Conservation (phyloP, 1,140 invertebrate genomes). For the Drosophila ananassae region DNA sequence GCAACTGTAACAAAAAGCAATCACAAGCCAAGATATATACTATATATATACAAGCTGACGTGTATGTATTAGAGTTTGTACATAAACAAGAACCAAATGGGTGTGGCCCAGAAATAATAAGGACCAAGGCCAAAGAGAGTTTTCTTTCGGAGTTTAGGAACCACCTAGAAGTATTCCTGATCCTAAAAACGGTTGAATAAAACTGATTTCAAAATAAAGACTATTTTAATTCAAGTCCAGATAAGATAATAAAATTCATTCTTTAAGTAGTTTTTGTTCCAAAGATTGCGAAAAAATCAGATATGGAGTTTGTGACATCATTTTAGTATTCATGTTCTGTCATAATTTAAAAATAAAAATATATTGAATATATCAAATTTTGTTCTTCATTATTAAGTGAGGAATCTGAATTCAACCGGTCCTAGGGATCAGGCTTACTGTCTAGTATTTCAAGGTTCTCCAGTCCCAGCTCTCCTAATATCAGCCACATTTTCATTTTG, state of each 20-base stretch:
- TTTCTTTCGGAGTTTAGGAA: background rate
- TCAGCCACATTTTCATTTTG: constrained; percentile 30
- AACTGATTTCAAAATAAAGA: too few relatives aligned
- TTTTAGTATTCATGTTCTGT: background rate
- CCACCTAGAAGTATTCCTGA: background rate
- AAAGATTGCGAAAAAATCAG: background rate
- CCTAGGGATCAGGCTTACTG: background rate
- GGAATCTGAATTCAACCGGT: background rate
- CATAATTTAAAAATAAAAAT: background rate
- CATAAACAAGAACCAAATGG: constrained; percentile 29
- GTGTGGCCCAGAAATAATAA: background rate
- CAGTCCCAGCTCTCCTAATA: constrained; percentile 22
- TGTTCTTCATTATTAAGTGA: background rate
- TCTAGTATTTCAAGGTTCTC: background rate
- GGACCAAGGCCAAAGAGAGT: constrained; percentile 1
- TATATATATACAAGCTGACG: constrained; percentile 53
- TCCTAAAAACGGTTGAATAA: background rate
- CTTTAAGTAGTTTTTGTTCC: background rate
- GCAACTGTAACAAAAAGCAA: constrained; percentile 47
- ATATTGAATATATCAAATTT: background rate
- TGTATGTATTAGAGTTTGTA: constrained; percentile 43
- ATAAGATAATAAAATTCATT: background rate
- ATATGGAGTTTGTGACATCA: background rate
- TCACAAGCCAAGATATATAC: constrained; percentile 55
- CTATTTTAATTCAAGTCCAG: too few relatives aligned